Percentiles rank a stretch among this genome's conserved stretches.
Conservation (phyloP, 2,797 vertebrate genomes). For the Toxotes lorentzi region DNA sequence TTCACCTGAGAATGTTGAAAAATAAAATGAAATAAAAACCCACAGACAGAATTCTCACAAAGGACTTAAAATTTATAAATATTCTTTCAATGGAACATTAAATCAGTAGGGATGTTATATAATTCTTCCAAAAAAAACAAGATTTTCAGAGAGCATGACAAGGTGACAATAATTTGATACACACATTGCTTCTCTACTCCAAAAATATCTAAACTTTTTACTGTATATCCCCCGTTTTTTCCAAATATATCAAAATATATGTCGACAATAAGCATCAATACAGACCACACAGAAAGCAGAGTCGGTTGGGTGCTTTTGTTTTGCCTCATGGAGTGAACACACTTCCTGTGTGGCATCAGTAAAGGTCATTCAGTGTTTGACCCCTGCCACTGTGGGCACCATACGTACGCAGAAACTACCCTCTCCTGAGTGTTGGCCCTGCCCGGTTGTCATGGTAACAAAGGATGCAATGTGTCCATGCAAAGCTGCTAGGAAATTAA, state of each 20-base stretch:
- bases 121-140: slow-evolving; percentile 71
- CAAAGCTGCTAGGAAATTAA: slow-evolving; percentile 63
- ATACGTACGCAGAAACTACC: slow-evolving; percentile 6
- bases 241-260: slow-evolving; percentile 84
- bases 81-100: slow-evolving; percentile 85
- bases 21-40: slow-evolving; percentile 44
- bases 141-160: slow-evolving; percentile 79
- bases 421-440: slow-evolving; percentile 35
- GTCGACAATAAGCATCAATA: slow-evolving; percentile 79
- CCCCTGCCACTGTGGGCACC: slow-evolving; percentile 24
- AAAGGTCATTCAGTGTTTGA: slow-evolving; percentile 53
- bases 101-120: slow-evolving; percentile 84
- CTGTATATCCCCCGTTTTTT: slow-evolving; percentile 50
- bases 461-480: slow-evolving; percentile 58
- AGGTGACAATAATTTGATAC: slow-evolving; percentile 81
- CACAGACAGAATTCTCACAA: slow-evolving; percentile 76
- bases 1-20: background rate
- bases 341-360: slow-evolving; percentile 57
- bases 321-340: slow-evolving; percentile 40
- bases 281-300: slow-evolving; percentile 78
- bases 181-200: slow-evolving; percentile 80
- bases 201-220: slow-evolving; percentile 84
- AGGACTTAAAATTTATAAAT: slow-evolving; percentile 87
- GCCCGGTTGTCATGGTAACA: slow-evolving; percentile 42
- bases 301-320: slow-evolving; percentile 58